Conservation (phyloP, 92 coral and sea anemone genomes). For the Siderastrea siderea region DNA sequence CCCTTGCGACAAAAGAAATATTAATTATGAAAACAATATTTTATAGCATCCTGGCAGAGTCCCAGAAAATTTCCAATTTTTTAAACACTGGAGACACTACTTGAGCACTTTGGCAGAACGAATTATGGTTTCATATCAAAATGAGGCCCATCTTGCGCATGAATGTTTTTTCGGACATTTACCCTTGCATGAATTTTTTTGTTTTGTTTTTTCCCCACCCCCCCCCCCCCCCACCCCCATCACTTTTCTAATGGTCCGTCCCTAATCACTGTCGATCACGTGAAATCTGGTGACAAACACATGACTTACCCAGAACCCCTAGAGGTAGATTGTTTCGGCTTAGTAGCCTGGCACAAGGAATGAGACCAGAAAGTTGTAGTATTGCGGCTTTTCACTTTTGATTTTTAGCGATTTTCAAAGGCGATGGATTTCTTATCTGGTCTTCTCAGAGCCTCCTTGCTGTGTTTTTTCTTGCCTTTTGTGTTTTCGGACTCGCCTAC, state of each 20-base stretch:
- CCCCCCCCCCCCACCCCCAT: no score
- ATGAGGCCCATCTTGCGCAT: no score
- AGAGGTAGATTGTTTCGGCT: slow-evolving; percentile 5
- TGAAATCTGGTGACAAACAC: slow-evolving; percentile 32
- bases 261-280: not conserved
- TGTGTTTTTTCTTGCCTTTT: slow-evolving; percentile 6
- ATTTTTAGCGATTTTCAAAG: not conserved
- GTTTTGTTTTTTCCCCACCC: no score
- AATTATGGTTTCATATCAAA: no score
- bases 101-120: no score
- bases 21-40: not conserved
- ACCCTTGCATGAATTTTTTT: no score
- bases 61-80: no score
- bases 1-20: no score
- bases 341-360: slow-evolving; percentile 33
- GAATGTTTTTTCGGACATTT: no score
- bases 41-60: no score
- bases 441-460: not conserved
- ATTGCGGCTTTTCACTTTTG: not conserved
- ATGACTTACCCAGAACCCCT: slow-evolving; percentile 45
- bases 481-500: not conserved
- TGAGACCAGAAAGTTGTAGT: not conserved
- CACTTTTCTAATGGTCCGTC: no score
- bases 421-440: not conserved
- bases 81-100: no score